Conservation (phyloP, 2,888 invertebrate species). For the Drosophila longiperda region DNA sequence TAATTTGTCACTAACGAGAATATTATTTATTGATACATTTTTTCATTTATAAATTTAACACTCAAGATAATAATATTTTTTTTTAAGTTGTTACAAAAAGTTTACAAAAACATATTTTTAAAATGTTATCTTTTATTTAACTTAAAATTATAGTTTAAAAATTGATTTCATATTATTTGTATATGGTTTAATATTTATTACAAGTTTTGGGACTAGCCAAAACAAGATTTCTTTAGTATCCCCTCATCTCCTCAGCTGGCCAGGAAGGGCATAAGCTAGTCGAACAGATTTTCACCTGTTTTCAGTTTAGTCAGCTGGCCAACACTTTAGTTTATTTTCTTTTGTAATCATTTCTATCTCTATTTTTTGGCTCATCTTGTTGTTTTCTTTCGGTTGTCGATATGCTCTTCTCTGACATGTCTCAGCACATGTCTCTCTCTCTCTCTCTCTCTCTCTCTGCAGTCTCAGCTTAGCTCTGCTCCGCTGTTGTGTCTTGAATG, state of each 20-base stretch:
- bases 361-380: slow-evolving; percentile 32
- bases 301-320: slow-evolving; percentile 24
- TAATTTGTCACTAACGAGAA: not conserved
- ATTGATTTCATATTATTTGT: no score
- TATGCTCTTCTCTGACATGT: slow-evolving; percentile 34
- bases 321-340: slow-evolving; percentile 50
- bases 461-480: slow-evolving; percentile 8
- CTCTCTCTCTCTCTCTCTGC: slow-evolving; percentile 1
- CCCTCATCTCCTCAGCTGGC: not conserved
- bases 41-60: no score
- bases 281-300: not conserved
- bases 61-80: no score
- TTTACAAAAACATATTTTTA: no score
- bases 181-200: no score
- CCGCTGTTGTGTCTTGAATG: slow-evolving; percentile 56
- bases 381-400: slow-evolving; percentile 49
- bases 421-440: not conserved
- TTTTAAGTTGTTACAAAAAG: no score
- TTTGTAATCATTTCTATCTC: slow-evolving; percentile 48
- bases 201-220: no score
- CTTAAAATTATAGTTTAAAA: no score
- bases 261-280: slow-evolving; percentile 7
- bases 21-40: not conserved
- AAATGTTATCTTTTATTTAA: no score
- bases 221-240: not conserved